Percentiles rank a stretch among this genome's conserved stretches.
Conservation (phyloP, 2,888 invertebrate genomes). For the Cheilosia impressa region DNA sequence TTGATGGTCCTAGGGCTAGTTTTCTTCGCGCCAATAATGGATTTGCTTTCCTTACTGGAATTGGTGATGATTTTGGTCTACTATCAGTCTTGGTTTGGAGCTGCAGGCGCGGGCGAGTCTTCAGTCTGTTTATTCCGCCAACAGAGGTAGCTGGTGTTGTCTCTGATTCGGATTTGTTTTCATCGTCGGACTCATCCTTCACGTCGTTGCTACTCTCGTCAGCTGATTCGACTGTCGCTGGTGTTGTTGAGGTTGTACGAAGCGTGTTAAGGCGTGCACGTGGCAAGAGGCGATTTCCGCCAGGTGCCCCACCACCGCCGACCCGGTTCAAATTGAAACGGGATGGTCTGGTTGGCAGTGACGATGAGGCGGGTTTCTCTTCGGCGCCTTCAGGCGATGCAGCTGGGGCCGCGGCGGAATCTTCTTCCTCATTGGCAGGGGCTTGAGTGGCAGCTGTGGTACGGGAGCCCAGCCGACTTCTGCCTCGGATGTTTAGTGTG, state of each 20-base stretch:
- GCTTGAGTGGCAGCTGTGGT: conserved; percentile 78
- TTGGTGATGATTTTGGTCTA: conserved; percentile 78
- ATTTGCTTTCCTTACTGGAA: conserved; percentile 81
- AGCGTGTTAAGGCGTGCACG: conserved; percentile 79
- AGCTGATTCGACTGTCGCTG: conserved; percentile 78
- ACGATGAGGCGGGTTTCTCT: conserved; percentile 76
- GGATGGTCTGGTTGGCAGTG: conserved; percentile 79
- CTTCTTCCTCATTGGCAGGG: conserved; percentile 75
- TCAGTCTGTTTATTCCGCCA: conserved; percentile 81
- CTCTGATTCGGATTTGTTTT: conserved; percentile 75
- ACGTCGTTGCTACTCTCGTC: conserved; percentile 80
- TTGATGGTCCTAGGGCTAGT: conserved; percentile 80
- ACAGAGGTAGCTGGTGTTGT: conserved; percentile 68
- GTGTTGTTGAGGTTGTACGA: conserved; percentile 77
- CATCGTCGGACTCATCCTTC: conserved; percentile 77
- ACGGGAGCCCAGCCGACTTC: conserved; percentile 79
- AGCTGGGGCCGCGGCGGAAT: conserved; percentile 72
- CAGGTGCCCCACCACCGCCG: conserved; percentile 56
- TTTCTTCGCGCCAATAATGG: conserved; percentile 82
- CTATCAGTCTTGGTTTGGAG: conserved; percentile 82
- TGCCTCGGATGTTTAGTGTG: conserved; percentile 80
- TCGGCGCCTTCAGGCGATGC: conserved; percentile 76
- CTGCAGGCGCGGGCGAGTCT: conserved; percentile 82
- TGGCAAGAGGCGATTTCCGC: conserved; percentile 80
- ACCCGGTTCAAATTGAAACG: conserved; percentile 82